Evolutionary conservation across 2,888 invertebrate species (phyloP).

Genomic region (Himalopsyche japonica): DNA sequence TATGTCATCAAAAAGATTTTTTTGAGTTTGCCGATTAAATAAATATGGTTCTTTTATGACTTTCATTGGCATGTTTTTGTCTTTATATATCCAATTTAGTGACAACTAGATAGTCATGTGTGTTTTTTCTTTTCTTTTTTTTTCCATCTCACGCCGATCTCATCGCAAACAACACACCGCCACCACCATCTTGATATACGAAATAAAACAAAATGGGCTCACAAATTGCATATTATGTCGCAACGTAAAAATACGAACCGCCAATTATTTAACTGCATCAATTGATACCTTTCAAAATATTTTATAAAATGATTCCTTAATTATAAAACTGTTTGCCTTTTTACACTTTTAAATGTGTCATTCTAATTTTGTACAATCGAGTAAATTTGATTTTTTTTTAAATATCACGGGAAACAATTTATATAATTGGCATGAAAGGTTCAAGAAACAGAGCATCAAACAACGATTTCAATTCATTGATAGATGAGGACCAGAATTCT

Average conservation of each 20-base stretch:
- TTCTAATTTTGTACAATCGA: too few relatives aligned
- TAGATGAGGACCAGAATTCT: constrained; percentile 53
- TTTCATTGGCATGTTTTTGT: constrained; percentile 43
- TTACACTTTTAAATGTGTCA: too few relatives aligned
- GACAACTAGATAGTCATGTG: neutral
- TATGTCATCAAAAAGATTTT: too few relatives aligned
- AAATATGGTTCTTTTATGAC: neutral
- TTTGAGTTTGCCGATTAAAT: too few relatives aligned
- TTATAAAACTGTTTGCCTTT: too few relatives aligned
- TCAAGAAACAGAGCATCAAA: constrained; percentile 32
- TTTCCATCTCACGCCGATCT: constrained; percentile 1
- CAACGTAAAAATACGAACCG: neutral
- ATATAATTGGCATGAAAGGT: constrained; percentile 6
- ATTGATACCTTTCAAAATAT: too few relatives aligned
- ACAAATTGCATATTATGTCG: neutral
- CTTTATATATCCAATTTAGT: constrained; percentile 33
- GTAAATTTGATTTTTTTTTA: too few relatives aligned
- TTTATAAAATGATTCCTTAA: too few relatives aligned
- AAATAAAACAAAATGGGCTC: neutral
- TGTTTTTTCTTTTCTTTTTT: constrained; percentile 38
- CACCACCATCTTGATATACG: neutral
- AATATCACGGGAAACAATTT: neutral
- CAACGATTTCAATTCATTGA: constrained; percentile 37
- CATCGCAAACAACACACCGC: neutral
- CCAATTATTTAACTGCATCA: neutral